Base-by-base conservation (phyloP, 2,113 vertebrate species). In the Corvus hawaiiensis region DNA sequence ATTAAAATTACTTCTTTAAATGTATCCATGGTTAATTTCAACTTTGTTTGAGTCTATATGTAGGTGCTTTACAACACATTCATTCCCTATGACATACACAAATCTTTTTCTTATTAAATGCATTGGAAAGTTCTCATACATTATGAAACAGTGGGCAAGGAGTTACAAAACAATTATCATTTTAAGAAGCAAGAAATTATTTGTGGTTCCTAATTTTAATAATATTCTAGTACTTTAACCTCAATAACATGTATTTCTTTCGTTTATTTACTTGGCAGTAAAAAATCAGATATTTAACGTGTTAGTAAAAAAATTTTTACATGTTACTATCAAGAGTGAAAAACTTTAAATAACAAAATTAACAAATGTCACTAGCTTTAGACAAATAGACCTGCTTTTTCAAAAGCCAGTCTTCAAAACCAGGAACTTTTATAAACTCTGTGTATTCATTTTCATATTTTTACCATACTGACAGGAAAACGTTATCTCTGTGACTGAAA, bases 1-100 rank as follows among this genome's bases (percentile, higher is more conserved):
- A 92, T 82, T 87, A 61, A 93, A 95, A 74, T 58, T 82, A 81
- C 28, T 87, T 96, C 28, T 55, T 96, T 88, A 95, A 91, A 79
- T 71, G 94, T 27, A 86, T 54, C 28, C 48, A 85, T 63, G 74
- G 33, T 76, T 93, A 85, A 94, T 91, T 96, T 63, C 49, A 92
- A 91, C 84, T 94, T 82, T 83, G 39, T 51, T 95, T 91, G 54
- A 89, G 63, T 37, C 73, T 55, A 44, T 62, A 79, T 21, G 6
- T 20, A 77, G 43, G 7, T 83, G 90, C 37, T 75, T 84, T 59
- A 88, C 16, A 95, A 66, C 13, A 79, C 7, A 37, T 16, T 68
- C 27, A 58, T 68, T 89, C 39, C 58, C 37, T 56, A 58, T 55
- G n/a, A 55, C 20, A 80, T 3, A 58, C 27, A 61, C 84, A 41